These are phyloP conservation scores for Taxidea taxus DNA, from an alignment of 2,113 vertebrate genomes.

Conservation along the genomic window DNA sequence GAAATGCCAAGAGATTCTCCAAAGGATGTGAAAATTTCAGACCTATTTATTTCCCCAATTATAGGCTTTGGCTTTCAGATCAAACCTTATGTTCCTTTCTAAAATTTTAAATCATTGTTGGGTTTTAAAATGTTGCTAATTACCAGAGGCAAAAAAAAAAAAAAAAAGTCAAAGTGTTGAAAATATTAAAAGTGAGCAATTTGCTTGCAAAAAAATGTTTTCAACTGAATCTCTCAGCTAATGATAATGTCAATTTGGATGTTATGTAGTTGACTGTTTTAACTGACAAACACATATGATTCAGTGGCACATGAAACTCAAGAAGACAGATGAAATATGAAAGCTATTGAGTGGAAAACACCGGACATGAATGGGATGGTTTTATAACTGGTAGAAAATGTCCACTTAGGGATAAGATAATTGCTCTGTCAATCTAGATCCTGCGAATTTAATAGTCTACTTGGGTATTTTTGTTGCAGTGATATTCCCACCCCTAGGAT, in stretches of 20 bases:
- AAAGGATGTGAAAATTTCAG: not conserved
- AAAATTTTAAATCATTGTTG: conserved; percentile 15
- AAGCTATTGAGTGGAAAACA: conserved; percentile 1
- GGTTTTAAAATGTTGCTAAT: conserved; percentile 45
- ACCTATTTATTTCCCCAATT: conserved; percentile 18
- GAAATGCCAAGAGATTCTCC: not conserved
- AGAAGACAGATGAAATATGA: conserved; percentile 44
- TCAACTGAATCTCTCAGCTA: not conserved
- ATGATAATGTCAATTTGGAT: conserved; percentile 38
- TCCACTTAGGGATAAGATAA: conserved; percentile 44
- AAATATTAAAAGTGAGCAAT: conserved; percentile 47
- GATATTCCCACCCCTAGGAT: not conserved
- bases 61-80: conserved; percentile 41
- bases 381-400: conserved; percentile 47
- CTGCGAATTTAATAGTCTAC: conserved; percentile 35
- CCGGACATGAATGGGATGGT: not conserved
- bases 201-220: conserved; percentile 35
- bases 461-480: conserved; percentile 23
- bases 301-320: not conserved
- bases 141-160: not conserved
- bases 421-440: not conserved
- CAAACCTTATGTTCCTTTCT: not conserved
- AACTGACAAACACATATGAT: conserved; percentile 37
- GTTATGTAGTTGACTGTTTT: conserved; percentile 32
- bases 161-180: not conserved